Base-by-base conservation (phyloP, 1,140 invertebrate species). In the Epicauta chinensis region DNA sequence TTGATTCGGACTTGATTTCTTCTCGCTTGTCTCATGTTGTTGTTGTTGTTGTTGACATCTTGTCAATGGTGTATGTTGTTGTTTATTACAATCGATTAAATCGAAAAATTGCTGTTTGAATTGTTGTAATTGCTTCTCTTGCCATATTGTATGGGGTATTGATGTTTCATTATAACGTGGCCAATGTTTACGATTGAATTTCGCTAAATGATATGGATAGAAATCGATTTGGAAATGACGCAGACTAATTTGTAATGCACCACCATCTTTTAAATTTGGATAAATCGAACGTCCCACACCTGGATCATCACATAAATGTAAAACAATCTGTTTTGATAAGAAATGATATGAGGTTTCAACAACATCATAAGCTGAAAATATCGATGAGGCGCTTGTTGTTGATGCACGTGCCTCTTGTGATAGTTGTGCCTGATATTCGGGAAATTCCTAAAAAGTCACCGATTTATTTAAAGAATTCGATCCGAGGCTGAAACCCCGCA, bases 341-440 rank as follows among this genome's bases (percentile, higher is more conserved):
- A 99, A 84, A 75, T 99, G 97, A 76, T 97, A 97, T 1, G 95
- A 98, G 0, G 97, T 98, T 76, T 98, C 95, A 4, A 89, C 75
- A 17, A 99, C 92, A 77, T 99, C 95, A 74, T 91, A 93, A 51
- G 81, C 81, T 13, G 82, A 79, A 73, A 98, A 98, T 65, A 91
- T 78, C 63, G 79, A 81, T 29, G 80, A 76, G 35, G 75, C 68
- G 6, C 58, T 53, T 41, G 53, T 51, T 14, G 52, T 71, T 50
- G 59, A 39, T 65, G n/a, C n/a, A n/a, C 69, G 62, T 11, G 74
- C 75, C 70, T 84, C 77, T 58, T 86, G 87, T 12, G 81, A 80
- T 53, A 86, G 64, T 71, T 88, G 85, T 15, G 84, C 85, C 70
- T 84, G 82, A 72, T 87, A 88, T 71, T 88, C 86, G n/a, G 86